Conservation (phyloP, 2,113 vertebrate genomes). For the Heteronetta atricapilla region DNA sequence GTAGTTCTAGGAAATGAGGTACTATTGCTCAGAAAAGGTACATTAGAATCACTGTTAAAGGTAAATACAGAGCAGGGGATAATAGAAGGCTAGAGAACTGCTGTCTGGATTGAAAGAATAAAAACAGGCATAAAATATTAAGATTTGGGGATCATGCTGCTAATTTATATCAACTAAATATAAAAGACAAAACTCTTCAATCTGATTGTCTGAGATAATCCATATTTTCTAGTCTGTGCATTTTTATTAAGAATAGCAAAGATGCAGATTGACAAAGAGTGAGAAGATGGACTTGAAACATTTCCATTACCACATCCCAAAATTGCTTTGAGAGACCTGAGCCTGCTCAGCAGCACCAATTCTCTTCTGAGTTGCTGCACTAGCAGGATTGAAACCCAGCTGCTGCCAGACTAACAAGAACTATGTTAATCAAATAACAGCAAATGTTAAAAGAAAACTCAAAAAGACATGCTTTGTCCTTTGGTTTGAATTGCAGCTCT, state of each 20-base stretch:
- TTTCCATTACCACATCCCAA: background rate
- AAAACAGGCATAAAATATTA: background rate
- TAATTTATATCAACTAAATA: background rate
- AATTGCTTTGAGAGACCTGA: background rate
- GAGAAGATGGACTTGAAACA: background rate
- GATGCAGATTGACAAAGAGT: background rate
- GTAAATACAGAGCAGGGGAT: background rate
- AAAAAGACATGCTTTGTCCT: background rate
- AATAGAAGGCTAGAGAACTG: background rate
- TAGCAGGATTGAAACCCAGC: background rate
- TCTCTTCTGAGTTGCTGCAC: background rate
- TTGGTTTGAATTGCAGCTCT: background rate
- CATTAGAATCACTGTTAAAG: background rate
- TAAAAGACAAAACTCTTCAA: background rate
- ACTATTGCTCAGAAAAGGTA: background rate
- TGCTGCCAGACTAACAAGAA: background rate
- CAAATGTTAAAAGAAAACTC: background rate
- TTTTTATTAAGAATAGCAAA: background rate
- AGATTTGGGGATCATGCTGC: background rate
- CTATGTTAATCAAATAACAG: slow-evolving; percentile 11
- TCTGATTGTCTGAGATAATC: background rate
- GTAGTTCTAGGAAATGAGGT: background rate
- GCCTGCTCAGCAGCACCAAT: background rate
- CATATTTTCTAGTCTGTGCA: background rate
- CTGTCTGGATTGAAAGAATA: background rate